Base-by-base conservation (phyloP, 1,140 invertebrate genomes). In the Varroa destructor region DNA sequence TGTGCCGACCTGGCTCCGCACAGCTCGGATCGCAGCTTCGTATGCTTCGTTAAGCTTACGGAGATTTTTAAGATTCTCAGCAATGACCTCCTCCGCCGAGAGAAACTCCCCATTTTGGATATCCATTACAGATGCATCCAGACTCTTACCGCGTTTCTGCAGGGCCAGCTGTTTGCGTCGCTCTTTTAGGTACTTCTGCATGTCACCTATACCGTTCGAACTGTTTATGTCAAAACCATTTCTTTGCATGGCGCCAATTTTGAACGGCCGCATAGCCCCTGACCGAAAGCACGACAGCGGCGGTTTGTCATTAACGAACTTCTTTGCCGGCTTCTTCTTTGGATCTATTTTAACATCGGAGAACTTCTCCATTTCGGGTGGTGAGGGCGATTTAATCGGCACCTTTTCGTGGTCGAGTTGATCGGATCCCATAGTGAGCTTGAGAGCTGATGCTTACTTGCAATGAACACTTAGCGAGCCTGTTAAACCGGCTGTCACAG, bases 131-230 rank as follows among this genome's bases (percentile, higher is more conserved):
- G 61, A 67, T 12, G 61, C 61, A 37, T 67, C 61, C 10, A 67
- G 61, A 37, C 61, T 67, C 37, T 67, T 67, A 2, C 61, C 61
- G 12, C 61, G 40, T 67, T 67, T 67, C 8, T 67, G 61, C 61
- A 67, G 61, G 2, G 61, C 61, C 2, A 67, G 37, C 36, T 67
- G 61, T 37, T 67, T 67, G 37, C 61, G 61, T 5, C 61, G 61
- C 61, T 67, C 61, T 12, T 40, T n/a, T 5, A 67, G 61, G 8
- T 67, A 67, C 61, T 67, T 67, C 61, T 67, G 61, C 61, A 67
- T 67, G 61, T 67, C 61, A 37, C 61, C 37, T 2, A 67, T 67
- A 37, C 46, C 46, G 61, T 67, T 67, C 37, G 14, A 36, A 37
- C 1, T 1, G 37, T 67, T 67, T 37, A 67, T 67, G 61, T 67